A percentile compares a stretch with the other conserved stretches of the same genome.
phyloP scores from a whole-genome alignment of 2,888 invertebrate genomes.

The Euphydryas editha region DNA sequence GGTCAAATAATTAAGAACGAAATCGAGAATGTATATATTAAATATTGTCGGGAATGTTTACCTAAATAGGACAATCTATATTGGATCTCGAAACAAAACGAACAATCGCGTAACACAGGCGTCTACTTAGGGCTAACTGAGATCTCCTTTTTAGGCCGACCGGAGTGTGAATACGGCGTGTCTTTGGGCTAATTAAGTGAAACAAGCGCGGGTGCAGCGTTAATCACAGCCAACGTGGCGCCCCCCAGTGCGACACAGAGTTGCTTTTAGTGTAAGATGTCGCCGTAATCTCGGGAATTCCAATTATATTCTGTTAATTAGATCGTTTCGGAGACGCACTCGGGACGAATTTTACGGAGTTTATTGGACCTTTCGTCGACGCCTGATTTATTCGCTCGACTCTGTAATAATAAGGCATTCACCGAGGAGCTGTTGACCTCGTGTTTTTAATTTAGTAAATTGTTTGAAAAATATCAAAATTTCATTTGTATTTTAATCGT shows the following conservation, averaged over 20 bases:
- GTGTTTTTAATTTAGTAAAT: not conserved
- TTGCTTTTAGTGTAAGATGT: conserved; percentile 78
- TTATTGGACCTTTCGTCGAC: conserved; percentile 17
- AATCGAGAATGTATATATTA: conserved; percentile 17
- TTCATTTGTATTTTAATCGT: not conserved
- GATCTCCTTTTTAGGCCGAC: conserved; percentile 75
- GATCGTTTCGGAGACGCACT: conserved; percentile 43
- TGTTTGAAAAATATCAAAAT: conserved; percentile 2
- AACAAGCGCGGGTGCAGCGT: conserved; percentile 76
- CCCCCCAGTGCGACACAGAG: conserved; percentile 65
- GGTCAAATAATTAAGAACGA: not conserved
- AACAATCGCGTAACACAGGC: conserved; percentile 55
- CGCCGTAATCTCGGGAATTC: conserved; percentile 75
- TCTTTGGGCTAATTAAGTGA: conserved; percentile 75
- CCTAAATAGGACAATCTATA: conserved; percentile 36
- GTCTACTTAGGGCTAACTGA: conserved; percentile 68
- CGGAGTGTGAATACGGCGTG: conserved; percentile 73
- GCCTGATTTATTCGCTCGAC: conserved; percentile 17
- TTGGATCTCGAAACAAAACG: conserved; percentile 52
- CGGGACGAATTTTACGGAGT: conserved; percentile 11
- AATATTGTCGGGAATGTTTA: conserved; percentile 17
- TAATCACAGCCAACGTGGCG: conserved; percentile 64
- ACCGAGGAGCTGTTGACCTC: not conserved
- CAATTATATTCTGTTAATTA: conserved; percentile 64
- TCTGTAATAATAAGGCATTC: not conserved